Base-by-base conservation (phyloP, 35 echinoderm and acorn worm genomes). In the Chiridota heheva region DNA sequence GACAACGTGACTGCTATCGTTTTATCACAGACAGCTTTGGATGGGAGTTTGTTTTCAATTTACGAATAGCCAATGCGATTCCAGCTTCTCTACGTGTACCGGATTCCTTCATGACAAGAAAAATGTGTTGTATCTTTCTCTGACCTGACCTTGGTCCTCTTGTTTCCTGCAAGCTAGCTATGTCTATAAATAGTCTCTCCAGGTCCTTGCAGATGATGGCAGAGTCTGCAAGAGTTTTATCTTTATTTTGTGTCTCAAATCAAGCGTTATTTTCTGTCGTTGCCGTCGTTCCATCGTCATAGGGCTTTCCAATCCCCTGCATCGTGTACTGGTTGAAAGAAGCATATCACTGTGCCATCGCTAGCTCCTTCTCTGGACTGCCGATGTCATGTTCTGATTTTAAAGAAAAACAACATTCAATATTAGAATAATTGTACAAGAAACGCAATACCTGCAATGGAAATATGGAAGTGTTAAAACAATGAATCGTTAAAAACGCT, bases 141-240 rank as follows among this genome's bases (percentile, higher is more conserved):
- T 5, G 12, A 88, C 42, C 60, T 68, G 58, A 2, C 85, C 85
- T 43, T 61, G 33, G 49, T 72, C 59, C 28, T 64, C 72, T 86
- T 0, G 84, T 88, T 55, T 88, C 85, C 32, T 88, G 85, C 43
- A 80, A 33, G 27, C 73, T 76, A 35, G 85, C 85, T 29, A 88
- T 88, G 46, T 88, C 85, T 22, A 88, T 78, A 37, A 40, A 40
- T 39, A 68, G 69, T 5, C 73, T 8, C 8, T 67, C 40, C 35
- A 87, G 44, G 53, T 66, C 70, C 1, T 61, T 77, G 33, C 10
- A 65, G 15, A 31, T 65, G 15, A 65, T 31, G 29, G 30, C 30
- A 31, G 30, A 15, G 29, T 30, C 65, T 25, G 56, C 5, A 42
- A 71, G 43, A 15, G 67, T 20, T 70, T 4, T 53, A 42, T 55